These are phyloP conservation scores for Pachypeltis micranthus DNA, from an alignment of 1,140 invertebrate genomes.

Conservation along the genomic window DNA sequence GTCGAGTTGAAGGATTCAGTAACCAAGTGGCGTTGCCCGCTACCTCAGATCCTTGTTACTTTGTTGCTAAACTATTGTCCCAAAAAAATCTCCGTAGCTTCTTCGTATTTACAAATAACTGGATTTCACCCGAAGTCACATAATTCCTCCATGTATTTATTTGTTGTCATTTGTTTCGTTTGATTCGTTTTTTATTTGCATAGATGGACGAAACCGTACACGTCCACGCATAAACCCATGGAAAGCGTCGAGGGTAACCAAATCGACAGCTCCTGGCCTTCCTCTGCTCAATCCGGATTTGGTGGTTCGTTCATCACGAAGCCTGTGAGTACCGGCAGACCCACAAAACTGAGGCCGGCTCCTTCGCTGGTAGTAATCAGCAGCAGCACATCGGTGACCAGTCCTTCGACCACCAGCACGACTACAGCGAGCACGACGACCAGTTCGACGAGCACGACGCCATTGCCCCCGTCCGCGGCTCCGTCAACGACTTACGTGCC, in stretches of 20 bases:
- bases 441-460: constrained; percentile 23
- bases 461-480: constrained; percentile 20
- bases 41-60: no score
- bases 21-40: no score
- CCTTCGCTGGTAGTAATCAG: constrained; percentile 26
- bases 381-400: constrained; percentile 28
- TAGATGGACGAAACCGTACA: constrained; percentile 25
- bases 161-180: no score
- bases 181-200: neutral
- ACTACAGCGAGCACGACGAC: constrained; percentile 24
- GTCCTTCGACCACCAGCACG: constrained; percentile 28
- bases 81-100: no score
- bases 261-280: constrained; percentile 21
- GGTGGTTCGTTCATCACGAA: constrained; percentile 18
- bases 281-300: constrained; percentile 28
- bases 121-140: no score
- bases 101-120: no score
- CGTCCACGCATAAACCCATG: constrained; percentile 10
- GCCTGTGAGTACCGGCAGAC: constrained; percentile 12
- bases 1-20: no score
- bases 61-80: no score
- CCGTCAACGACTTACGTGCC: constrained; percentile 12
- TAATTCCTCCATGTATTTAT: no score
- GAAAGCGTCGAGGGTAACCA: constrained; percentile 19
- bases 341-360: constrained; percentile 16